Percentiles rank a stretch among this genome's conserved stretches.
phyloP scores from a whole-genome alignment of 2,888 invertebrate genomes.

The Dilophus febrilis region DNA sequence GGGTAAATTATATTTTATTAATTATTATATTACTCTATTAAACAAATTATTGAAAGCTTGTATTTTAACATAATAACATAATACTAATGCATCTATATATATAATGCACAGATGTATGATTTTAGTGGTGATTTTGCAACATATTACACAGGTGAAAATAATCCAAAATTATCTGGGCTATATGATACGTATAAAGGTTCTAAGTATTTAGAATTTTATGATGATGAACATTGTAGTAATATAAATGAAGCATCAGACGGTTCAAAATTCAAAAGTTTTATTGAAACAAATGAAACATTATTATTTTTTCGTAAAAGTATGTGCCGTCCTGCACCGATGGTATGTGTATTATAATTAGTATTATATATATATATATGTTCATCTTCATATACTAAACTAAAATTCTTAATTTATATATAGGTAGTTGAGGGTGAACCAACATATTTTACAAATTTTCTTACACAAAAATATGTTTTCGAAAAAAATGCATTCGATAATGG shows the following conservation, averaged over 20 bases:
- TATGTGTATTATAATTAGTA: constrained; percentile 27
- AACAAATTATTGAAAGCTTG: background rate
- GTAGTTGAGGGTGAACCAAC: constrained; percentile 37
- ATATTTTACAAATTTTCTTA: constrained; percentile 41
- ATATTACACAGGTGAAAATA: constrained; percentile 50
- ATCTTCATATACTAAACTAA: too few relatives aligned
- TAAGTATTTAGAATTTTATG: constrained; percentile 59
- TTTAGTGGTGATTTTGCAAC: constrained; percentile 66
- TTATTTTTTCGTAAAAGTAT: constrained; percentile 70
- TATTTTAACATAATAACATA: background rate
- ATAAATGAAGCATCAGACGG: constrained; percentile 68
- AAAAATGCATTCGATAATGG: constrained; percentile 67
- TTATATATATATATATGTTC: background rate
- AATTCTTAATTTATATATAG: too few relatives aligned
- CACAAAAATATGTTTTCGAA: constrained; percentile 57
- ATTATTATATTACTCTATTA: background rate
- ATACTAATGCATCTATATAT: background rate
- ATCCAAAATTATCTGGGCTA: constrained; percentile 45
- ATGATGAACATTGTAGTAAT: constrained; percentile 54
- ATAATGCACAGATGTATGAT: constrained; percentile 56
- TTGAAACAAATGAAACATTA: constrained; percentile 48
- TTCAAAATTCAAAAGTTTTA: constrained; percentile 60
- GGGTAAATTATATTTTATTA: constrained; percentile 38
- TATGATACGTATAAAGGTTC: constrained; percentile 62
- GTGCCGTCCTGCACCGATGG: constrained; percentile 65